Conservation (phyloP, 2,797 vertebrate species). For the Hydrocynus forskahlii region DNA sequence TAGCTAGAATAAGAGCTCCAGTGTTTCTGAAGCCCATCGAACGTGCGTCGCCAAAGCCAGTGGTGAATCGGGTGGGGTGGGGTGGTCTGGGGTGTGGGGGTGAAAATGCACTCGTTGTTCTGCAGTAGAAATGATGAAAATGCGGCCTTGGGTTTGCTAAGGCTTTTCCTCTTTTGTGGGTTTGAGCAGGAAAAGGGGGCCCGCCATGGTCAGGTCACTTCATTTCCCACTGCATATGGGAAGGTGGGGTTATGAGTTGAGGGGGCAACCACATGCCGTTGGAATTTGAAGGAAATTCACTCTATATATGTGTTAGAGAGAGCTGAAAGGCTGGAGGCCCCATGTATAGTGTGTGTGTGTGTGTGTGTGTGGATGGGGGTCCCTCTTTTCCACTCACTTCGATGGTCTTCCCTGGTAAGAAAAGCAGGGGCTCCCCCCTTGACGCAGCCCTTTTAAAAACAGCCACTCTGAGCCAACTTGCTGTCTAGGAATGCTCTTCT, state of each 20-base stretch:
- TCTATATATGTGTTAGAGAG: slow-evolving; percentile 59
- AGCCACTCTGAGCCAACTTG: slow-evolving; percentile 54
- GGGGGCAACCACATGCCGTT: slow-evolving; percentile 65
- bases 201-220: slow-evolving; percentile 50
- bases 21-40: slow-evolving; percentile 38
- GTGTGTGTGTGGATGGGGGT: slow-evolving; percentile 49
- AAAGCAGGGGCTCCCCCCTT: slow-evolving; percentile 66
- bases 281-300: slow-evolving; percentile 73
- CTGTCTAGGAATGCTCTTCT: slow-evolving; percentile 63
- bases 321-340: slow-evolving; percentile 62
- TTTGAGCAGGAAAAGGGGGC: slow-evolving; percentile 48
- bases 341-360: slow-evolving; percentile 44
- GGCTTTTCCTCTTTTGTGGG: slow-evolving; percentile 59
- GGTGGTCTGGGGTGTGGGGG: neutral
- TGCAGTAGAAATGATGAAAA: slow-evolving; percentile 53
- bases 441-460: slow-evolving; percentile 66
- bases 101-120: slow-evolving; percentile 53
- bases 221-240: slow-evolving; percentile 55
- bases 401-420: slow-evolving; percentile 64
- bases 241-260: slow-evolving; percentile 55
- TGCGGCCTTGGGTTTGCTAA: slow-evolving; percentile 46
- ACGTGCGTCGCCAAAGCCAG: slow-evolving; percentile 44
- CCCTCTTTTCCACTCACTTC: slow-evolving; percentile 49
- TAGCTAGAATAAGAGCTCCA: slow-evolving; percentile 40
- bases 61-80: slow-evolving; percentile 20